Conservation (phyloP, 2,797 vertebrate genomes). For the Pseudotriccus pelzelni region DNA sequence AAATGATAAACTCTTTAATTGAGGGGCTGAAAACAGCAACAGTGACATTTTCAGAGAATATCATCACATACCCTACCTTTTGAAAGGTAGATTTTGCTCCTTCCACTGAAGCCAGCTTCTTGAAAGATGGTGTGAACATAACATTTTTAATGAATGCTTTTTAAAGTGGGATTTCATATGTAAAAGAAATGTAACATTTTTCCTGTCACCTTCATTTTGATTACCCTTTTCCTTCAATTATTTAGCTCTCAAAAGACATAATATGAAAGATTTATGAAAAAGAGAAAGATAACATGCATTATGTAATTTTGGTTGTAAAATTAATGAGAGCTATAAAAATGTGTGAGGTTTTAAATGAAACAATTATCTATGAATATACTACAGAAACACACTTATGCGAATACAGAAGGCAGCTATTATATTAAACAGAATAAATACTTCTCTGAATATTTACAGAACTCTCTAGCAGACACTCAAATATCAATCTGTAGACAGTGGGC, state of each 20-base stretch:
- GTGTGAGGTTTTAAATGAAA: conserved; percentile 15
- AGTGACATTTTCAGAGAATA: background rate
- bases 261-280: background rate
- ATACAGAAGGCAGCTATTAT: background rate
- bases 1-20: background rate
- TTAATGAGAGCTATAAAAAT: background rate
- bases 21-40: background rate
- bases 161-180: background rate
- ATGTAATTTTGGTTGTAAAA: conserved; percentile 24
- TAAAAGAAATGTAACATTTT: conserved; percentile 22
- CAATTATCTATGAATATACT: background rate
- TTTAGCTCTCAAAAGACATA: background rate
- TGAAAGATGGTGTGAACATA: background rate
- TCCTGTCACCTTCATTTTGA: background rate
- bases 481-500: background rate
- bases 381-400: conserved; percentile 9
- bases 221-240: conserved; percentile 28
- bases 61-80: background rate
- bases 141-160: conserved; percentile 1
- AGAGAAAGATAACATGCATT: background rate
- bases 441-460: background rate
- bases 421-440: conserved; percentile 22
- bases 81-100: background rate
- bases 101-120: background rate
- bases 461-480: background rate